Base-by-base conservation (phyloP, 2,888 invertebrate genomes). In the Epinotia demarniana region DNA sequence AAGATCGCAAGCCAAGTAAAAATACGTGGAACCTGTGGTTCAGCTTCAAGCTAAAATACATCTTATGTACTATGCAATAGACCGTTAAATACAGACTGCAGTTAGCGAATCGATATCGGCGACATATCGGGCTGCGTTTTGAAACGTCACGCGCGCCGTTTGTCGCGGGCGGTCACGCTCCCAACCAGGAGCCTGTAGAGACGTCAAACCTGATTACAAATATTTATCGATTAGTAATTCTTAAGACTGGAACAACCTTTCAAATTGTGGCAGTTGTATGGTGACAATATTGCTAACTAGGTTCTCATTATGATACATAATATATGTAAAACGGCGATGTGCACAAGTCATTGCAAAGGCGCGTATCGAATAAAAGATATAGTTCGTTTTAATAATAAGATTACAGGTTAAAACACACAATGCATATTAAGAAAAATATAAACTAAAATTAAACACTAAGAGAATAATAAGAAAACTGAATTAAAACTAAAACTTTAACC, bases 101-200 rank as follows among this genome's bases (percentile, higher is more conserved):
- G 27, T 23, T n/a, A 33, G 12, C 13, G 75, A 90, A 90, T 89
- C 90, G 85, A 77, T 91, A 90, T 89, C 90, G 85, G 85, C 86
- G 86, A 87, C 86, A 85, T 89, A 92, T 92, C 91, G 85, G 86
- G 81, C 84, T 86, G 85, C 86, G 88, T 89, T 89, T 84, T 83
- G 82, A 87, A 86, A 86, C 90, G 88, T 92, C 92, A 91, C 90
- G 92, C 89, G 90, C 88, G 89, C 89, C 86, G 91, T 91, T 90
- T 90, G 90, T 91, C 91, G 91, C 91, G 83, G 81, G 80, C 84
- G 84, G 91, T 93, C 93, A 92, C 92, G 92, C 88, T 92, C 88
- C 80, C 83, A 85, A 85, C 89, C 92, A 85, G 92, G 92, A 92
- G 93, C 90, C 77, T 86, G 81, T 85, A 68, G 71, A 81, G 81